Evolutionary conservation across 1,140 invertebrate species (phyloP), one percentile per base, ranked within the genome.

Genomic region (Adoxophyes honmai): DNA sequence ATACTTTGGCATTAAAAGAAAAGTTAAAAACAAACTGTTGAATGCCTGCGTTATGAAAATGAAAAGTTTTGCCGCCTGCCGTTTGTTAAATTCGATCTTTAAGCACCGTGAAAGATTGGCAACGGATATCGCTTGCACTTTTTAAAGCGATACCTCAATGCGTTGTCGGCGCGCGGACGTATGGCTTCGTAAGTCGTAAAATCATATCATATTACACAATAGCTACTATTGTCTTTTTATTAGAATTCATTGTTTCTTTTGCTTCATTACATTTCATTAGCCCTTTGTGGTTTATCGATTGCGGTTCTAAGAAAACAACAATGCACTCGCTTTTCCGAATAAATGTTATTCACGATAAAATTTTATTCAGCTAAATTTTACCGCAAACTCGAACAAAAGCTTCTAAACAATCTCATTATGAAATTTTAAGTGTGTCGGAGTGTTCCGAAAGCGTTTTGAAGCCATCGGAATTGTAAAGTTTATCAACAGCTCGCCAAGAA

Each of bases 111-210:
- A 57, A 55, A 67, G 66, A 73, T 85, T 81, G 78, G n/a, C 8
- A 67, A 70, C 65, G 66, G n/a, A 48, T 76, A 74, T 75, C 70
- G 68, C 70, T 81, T 65, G 67, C 72, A 64, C 59, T 72, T 78
- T 79, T 75, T 62, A 78, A 81, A 71, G 70, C 70, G 77, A 80
- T 81, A 83, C 80, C 70, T 78, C 62, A 74, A 74, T 81, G 74
- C 72, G 70, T 34, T 18, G 35, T 39, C 48, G 16, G 68, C 74
- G 55, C 52, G 69, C 68, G 68, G 68, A 76, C 64, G 59, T 85
- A 85, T 52, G 83, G 83, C 81, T 86, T 86, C 85, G 75, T 82
- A 81, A 88, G 83, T 88, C 82, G 85, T 85, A 88, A 74, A 81
- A 83, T 56, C 58, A 62, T 86, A 82, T 88, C 82, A 57, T 60